A percentile compares a stretch with the other conserved stretches of the same genome.
Conservation (phyloP, 92 coral and sea anemone species). For the Paramuricea clavata region DNA sequence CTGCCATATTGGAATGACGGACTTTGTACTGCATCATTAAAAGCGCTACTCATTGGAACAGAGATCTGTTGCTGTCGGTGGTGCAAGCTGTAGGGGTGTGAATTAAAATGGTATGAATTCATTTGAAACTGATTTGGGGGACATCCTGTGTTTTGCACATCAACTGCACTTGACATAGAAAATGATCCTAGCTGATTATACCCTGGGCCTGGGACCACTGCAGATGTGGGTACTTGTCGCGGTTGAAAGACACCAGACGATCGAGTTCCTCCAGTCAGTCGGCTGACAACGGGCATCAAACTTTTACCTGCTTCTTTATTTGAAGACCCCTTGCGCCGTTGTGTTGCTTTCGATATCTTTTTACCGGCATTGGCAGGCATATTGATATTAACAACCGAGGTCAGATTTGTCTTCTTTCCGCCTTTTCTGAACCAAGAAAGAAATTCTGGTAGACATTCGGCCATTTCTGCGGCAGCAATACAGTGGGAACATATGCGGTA, state of each 20-base stretch:
- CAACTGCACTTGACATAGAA: background rate
- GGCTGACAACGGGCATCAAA: slow-evolving; percentile 43
- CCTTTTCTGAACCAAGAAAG: slow-evolving; percentile 25
- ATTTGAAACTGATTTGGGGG: background rate
- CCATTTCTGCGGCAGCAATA: slow-evolving; percentile 11
- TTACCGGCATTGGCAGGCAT: slow-evolving; percentile 12
- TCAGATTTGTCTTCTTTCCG: background rate
- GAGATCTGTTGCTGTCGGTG: slow-evolving; percentile 19
- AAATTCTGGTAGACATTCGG: background rate
- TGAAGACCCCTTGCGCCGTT: slow-evolving; percentile 30
- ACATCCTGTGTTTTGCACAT: background rate
- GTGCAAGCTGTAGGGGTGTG: slow-evolving; percentile 8
- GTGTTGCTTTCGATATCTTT: slow-evolving; percentile 44
- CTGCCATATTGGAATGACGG: background rate
- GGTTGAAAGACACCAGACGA: background rate
- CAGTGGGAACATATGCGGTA: slow-evolving; percentile 16
- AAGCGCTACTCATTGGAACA: slow-evolving; percentile 12
- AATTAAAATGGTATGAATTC: slow-evolving; percentile 23
- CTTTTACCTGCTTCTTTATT: slow-evolving; percentile 8
- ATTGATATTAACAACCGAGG: background rate
- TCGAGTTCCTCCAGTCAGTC: background rate
- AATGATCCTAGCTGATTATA: background rate
- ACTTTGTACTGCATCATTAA: slow-evolving; percentile 37
- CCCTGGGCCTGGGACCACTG: too few species aligned
- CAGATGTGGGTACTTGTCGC: slow-evolving; percentile 6